Base-by-base conservation (phyloP, 2,797 vertebrate genomes). In the Kryptopterus vitreolus region DNA sequence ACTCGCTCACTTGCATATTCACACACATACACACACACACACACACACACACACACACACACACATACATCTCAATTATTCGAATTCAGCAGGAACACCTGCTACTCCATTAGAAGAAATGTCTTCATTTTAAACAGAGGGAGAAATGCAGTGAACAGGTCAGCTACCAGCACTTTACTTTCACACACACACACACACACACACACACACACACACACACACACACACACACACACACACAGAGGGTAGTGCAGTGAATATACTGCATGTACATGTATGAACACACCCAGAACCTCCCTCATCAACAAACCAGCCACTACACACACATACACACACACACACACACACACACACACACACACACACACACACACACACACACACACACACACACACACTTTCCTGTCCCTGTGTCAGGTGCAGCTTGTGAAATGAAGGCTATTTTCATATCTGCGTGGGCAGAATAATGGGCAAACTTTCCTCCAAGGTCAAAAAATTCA, bases 401-500 rank as follows among this genome's bases (percentile, higher is more conserved):
- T 58, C 68, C 33, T 55, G 48, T 78, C 63, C 43, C 57, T 72
- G 59, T 75, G 55, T 75, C 72, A 59, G 72, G 31, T 31, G 33
- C 50, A 69, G 77, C 91, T 91, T 83, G 24, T 90, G 91, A 93
- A 95, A 94, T 89, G 85, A 89, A 90, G 91, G 89, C 91, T 91
- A 89, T 93, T 95, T 94, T 94, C 92, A 95, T 92, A 92, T 86
- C 85, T 86, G 35, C 83, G 87, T 89, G 86, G 94, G 92, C 87
- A 86, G 91, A 94, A 92, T 93, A 95, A 93, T 88, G 94, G 91
- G 89, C 87, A 86, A 88, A 89, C 91, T 92, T 92, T 89, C 91
- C 90, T 93, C 92, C 50, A 93, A 95, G 95, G 94, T 94, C 89
- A 87, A 83, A 87, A 83, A 88, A 90, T 91, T 94, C 88, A 91